phyloP scores from a whole-genome alignment of 1,140 invertebrate genomes.

The Solen grandis region DNA sequence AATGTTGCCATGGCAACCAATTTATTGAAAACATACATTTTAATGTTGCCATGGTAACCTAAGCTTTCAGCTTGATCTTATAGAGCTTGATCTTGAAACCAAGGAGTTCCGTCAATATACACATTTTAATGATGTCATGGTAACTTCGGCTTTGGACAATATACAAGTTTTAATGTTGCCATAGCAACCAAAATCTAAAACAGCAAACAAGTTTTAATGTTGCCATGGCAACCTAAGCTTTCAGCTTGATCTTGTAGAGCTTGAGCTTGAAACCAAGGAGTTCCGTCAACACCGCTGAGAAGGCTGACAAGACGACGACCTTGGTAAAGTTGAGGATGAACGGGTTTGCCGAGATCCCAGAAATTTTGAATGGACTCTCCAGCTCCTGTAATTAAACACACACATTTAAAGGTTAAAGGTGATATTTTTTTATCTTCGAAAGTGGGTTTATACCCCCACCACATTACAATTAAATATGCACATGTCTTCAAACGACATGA shows the following conservation, averaged over 20 bases:
- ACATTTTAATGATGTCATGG: no score
- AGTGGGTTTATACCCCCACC: no score
- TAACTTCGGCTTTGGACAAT: no score
- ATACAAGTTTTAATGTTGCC: no score
- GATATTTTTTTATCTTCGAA: no score
- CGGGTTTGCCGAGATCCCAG: constrained; percentile 96
- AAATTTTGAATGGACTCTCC: constrained; percentile 98
- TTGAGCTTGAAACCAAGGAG: constrained; percentile 98
- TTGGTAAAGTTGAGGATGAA: constrained; percentile 97
- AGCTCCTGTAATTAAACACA: constrained; percentile 88
- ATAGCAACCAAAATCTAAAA: no score
- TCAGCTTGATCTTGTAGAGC: constrained; percentile 94
- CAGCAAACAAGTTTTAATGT: no score
- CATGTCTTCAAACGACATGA: no score
- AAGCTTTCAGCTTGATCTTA: constrained; percentile 90
- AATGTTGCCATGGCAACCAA: no score
- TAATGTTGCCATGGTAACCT: no score
- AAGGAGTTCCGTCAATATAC: constrained; percentile 95
- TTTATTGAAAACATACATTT: no score
- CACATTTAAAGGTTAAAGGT: background rate
- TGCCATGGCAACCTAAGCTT: no score
- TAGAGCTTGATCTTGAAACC: constrained; percentile 98
- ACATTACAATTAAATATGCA: background rate
- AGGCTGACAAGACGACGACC: constrained; percentile 95
- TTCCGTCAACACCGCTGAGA: constrained; percentile 96